A percentile compares a stretch with the other conserved stretches of the same genome.
phyloP scores from a whole-genome alignment of 2,113 vertebrate genomes.

The Chloropsis cyanopogon region DNA sequence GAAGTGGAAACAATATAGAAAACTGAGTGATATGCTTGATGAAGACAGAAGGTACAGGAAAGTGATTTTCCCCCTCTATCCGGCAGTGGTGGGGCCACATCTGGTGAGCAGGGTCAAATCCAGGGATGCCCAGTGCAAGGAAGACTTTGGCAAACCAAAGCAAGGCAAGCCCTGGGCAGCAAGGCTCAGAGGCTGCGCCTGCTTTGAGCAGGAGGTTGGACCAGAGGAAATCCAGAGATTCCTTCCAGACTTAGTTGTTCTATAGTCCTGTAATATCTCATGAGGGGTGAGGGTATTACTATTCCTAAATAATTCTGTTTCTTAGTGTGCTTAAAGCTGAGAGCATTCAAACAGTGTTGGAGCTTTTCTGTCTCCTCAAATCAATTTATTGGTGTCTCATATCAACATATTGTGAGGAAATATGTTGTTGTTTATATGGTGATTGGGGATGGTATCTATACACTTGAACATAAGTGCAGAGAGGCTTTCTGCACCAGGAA shows the following conservation, averaged over 20 bases:
- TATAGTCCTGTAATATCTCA: no score
- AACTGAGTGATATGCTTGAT: background rate
- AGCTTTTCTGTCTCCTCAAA: background rate
- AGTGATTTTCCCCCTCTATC: background rate
- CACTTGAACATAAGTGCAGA: background rate
- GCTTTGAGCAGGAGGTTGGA: background rate
- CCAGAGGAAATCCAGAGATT: background rate
- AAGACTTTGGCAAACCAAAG: background rate
- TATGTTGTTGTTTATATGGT: background rate
- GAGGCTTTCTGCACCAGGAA: background rate
- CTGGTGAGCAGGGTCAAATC: background rate
- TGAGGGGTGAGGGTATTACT: fast-evolving
- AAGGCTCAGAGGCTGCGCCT: background rate
- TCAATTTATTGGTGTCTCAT: background rate
- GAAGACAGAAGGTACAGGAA: background rate
- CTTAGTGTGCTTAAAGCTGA: background rate
- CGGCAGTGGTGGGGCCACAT: background rate
- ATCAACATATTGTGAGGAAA: background rate
- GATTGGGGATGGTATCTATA: background rate
- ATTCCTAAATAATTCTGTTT: background rate
- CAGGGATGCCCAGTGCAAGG: background rate
- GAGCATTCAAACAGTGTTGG: background rate
- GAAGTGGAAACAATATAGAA: background rate
- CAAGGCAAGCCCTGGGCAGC: background rate
- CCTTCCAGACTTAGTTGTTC: background rate